These are phyloP conservation scores for Ctenopoma multispine DNA, from an alignment of 2,797 vertebrate genomes.

Conservation along the genomic window DNA sequence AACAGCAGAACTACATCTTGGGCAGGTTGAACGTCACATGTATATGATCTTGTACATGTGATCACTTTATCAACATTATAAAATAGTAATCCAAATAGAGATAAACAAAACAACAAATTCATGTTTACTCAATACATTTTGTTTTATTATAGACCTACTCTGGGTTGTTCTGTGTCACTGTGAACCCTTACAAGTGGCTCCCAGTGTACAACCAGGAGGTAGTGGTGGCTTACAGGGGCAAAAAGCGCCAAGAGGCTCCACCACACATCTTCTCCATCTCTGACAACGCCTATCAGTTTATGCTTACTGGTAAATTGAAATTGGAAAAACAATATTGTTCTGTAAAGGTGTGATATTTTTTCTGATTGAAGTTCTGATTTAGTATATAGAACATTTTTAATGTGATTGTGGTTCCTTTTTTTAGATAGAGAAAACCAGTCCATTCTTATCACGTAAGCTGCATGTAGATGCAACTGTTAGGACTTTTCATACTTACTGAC, in stretches of 20 bases:
- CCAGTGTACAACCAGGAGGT: conserved; percentile 85
- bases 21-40: background rate
- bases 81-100: no score
- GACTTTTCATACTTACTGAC: background rate
- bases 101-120: background rate
- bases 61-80: no score
- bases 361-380: background rate
- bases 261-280: conserved; percentile 80
- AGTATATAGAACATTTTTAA: background rate
- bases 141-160: conserved; percentile 62
- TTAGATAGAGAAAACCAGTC: conserved; percentile 91
- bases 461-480: background rate
- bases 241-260: conserved; percentile 72
- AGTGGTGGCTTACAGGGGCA: conserved; percentile 71
- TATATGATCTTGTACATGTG: background rate
- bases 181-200: conserved; percentile 75
- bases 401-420: conserved; percentile 1
- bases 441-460: conserved; percentile 89
- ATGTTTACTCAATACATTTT: background rate
- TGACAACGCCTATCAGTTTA: conserved; percentile 86
- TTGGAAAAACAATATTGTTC: background rate
- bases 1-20: background rate
- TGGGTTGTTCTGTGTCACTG: conserved; percentile 73
- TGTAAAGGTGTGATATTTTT: background rate
- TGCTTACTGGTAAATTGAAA: conserved; percentile 84